phyloP scores from a whole-genome alignment of 37 sponge, comb jelly and placozoan species.

The Ianthella basta region DNA sequence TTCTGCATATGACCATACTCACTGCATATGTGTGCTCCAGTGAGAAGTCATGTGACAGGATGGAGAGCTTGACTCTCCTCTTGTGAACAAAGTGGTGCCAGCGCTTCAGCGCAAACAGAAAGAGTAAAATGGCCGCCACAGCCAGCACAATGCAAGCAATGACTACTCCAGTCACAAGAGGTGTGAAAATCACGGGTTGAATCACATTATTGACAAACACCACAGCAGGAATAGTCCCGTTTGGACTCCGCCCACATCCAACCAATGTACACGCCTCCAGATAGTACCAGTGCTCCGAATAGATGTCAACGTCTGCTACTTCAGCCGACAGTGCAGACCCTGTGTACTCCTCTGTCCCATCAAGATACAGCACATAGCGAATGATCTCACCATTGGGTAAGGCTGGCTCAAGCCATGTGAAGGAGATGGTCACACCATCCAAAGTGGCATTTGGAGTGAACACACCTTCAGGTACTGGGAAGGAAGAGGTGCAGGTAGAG shows the following conservation, averaged over 20 bases:
- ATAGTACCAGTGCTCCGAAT: slow-evolving; percentile 1
- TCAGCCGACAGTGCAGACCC: slow-evolving; percentile 17
- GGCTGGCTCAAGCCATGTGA: slow-evolving; percentile 55
- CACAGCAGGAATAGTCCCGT: neutral
- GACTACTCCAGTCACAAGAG: neutral
- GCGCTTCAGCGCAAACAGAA: slow-evolving; percentile 26
- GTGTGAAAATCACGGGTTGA: neutral
- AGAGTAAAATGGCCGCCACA: slow-evolving; percentile 29
- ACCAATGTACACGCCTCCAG: slow-evolving; percentile 70
- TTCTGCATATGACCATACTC: neutral
- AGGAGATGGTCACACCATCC: neutral
- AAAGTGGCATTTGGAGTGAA: neutral
- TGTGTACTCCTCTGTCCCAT: slow-evolving; percentile 33
- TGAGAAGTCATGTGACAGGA: slow-evolving; percentile 55
- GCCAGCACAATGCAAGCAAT: slow-evolving; percentile 31
- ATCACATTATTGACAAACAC: neutral
- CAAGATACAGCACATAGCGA: slow-evolving; percentile 51
- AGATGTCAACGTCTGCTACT: neutral
- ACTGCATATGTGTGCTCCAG: slow-evolving; percentile 57
- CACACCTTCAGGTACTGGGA: slow-evolving; percentile 59
- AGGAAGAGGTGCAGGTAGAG: neutral
- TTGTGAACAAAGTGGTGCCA: neutral
- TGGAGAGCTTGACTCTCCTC: slow-evolving; percentile 41
- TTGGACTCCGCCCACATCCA: slow-evolving; percentile 39
- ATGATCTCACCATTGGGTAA: slow-evolving; percentile 73